Percentiles rank a stretch among this genome's conserved stretches.
phyloP scores from a whole-genome alignment of 2,797 vertebrate species.

The Clarias pachynema region DNA sequence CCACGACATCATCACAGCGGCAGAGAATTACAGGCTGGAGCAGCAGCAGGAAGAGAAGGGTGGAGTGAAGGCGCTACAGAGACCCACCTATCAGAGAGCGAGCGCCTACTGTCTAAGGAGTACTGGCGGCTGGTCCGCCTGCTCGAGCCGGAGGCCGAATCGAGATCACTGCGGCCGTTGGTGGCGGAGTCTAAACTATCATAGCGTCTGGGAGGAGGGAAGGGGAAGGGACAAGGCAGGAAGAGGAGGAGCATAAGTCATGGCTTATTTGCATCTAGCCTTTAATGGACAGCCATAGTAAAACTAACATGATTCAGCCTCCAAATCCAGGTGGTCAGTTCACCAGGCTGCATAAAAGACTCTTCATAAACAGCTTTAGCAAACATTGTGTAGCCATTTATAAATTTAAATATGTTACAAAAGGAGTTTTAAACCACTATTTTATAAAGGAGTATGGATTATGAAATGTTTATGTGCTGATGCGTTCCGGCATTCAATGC shows the following conservation, averaged over 20 bases:
- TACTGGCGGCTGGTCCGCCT: conserved; percentile 88
- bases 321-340: conserved; percentile 46
- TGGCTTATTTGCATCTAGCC: conserved; percentile 64
- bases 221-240: conserved; percentile 75
- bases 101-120: conserved; percentile 93
- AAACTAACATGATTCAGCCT: conserved; percentile 27
- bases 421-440: background rate
- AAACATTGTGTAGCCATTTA: conserved; percentile 23
- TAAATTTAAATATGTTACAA: background rate
- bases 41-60: conserved; percentile 58
- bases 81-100: conserved; percentile 91
- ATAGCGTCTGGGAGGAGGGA: conserved; percentile 86
- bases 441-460: background rate
- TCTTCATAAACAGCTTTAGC: conserved; percentile 26
- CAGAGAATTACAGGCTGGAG: conserved; percentile 82
- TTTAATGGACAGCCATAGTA: conserved; percentile 54
- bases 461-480: conserved; percentile 33
- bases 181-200: conserved; percentile 94
- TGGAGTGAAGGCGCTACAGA: conserved; percentile 53
- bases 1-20: conserved; percentile 77
- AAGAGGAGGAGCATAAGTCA: conserved; percentile 79
- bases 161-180: conserved; percentile 90
- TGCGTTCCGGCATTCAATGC: conserved; percentile 46
- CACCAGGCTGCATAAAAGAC: conserved; percentile 58
- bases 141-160: conserved; percentile 93